These are phyloP conservation scores for Prosopocoilus inquinatus DNA, from an alignment of 2,888 invertebrate genomes.

Conservation along the genomic window DNA sequence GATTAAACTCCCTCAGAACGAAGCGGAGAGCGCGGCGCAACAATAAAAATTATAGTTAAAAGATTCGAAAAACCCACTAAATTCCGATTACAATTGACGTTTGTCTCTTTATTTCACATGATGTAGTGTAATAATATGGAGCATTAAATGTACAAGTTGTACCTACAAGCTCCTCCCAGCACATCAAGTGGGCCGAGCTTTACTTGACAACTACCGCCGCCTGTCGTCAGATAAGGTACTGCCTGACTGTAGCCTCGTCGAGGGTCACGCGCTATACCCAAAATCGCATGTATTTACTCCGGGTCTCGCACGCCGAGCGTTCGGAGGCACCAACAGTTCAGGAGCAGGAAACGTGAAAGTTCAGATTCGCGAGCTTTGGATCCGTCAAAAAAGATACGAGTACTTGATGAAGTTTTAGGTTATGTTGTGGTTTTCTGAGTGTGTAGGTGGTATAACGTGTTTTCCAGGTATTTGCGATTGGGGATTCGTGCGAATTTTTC, in stretches of 20 bases:
- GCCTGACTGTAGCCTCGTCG: slow-evolving; percentile 34
- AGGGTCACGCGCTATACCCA: slow-evolving; percentile 20
- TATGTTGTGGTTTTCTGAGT: slow-evolving; percentile 20
- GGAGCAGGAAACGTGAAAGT: too few species aligned
- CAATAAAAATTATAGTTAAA: not conserved
- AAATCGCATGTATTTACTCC: not conserved
- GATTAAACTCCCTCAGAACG: not conserved
- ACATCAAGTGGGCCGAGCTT: slow-evolving; percentile 38
- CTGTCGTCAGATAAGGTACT: slow-evolving; percentile 35
- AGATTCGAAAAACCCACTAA: slow-evolving; percentile 14
- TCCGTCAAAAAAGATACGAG: slow-evolving; percentile 27
- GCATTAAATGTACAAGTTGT: slow-evolving; percentile 42
- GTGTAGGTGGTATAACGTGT: not conserved
- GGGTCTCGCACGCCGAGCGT: not conserved
- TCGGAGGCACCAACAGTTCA: not conserved
- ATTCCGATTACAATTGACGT: slow-evolving; percentile 34
- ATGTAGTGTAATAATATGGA: slow-evolving; percentile 40
- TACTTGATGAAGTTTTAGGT: slow-evolving; percentile 34
- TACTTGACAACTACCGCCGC: slow-evolving; percentile 47
- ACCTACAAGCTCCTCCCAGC: slow-evolving; percentile 43
- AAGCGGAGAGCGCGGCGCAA: not conserved
- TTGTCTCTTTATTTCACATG: slow-evolving; percentile 37
- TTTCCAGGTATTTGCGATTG: not conserved
- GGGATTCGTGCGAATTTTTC: not conserved
- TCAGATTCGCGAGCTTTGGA: too few species aligned